A percentile compares a stretch with the other conserved stretches of the same genome.
Evolutionary conservation across 2,888 invertebrate genomes (phyloP).

Genomic region (Encarsia formosa): DNA sequence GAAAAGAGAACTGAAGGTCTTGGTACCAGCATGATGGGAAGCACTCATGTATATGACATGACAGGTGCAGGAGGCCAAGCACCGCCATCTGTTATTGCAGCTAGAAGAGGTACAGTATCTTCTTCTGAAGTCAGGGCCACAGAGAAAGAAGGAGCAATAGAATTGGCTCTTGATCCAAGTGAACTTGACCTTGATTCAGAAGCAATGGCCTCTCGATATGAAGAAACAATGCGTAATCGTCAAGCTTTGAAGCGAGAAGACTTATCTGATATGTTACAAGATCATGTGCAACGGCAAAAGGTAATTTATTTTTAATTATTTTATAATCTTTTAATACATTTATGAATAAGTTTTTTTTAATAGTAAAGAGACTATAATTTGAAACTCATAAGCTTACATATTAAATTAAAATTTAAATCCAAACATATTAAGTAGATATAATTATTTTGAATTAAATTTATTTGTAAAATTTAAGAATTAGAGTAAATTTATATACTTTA

Average conservation of each 20-base stretch:
- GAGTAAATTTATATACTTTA: too few species aligned
- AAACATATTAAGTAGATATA: conserved; percentile 5
- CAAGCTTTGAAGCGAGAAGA: conserved; percentile 89
- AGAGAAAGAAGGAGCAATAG: conserved; percentile 70
- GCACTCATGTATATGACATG: conserved; percentile 97
- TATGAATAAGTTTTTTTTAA: conserved; percentile 1
- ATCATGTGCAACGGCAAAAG: conserved; percentile 95
- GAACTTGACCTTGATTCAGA: conserved; percentile 94
- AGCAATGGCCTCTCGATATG: conserved; percentile 93
- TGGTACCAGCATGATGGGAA: conserved; percentile 94
- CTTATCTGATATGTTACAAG: conserved; percentile 96
- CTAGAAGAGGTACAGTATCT: conserved; percentile 48
- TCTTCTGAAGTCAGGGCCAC: conserved; percentile 42
- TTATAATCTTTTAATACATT: background rate
- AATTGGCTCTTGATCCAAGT: conserved; percentile 94
- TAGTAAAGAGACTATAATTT: too few species aligned
- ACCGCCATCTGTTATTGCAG: conserved; percentile 55
- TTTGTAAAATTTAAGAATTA: too few species aligned
- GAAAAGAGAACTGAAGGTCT: conserved; percentile 90
- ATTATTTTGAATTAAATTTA: conserved; percentile 11
- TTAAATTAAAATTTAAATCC: too few species aligned
- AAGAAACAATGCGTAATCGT: conserved; percentile 91
- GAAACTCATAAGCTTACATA: too few species aligned
- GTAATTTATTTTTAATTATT: conserved; percentile 55
- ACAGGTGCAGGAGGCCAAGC: conserved; percentile 62